phyloP scores from a whole-genome alignment of 1,140 invertebrate species.

The Rhagoletis zephyria region DNA sequence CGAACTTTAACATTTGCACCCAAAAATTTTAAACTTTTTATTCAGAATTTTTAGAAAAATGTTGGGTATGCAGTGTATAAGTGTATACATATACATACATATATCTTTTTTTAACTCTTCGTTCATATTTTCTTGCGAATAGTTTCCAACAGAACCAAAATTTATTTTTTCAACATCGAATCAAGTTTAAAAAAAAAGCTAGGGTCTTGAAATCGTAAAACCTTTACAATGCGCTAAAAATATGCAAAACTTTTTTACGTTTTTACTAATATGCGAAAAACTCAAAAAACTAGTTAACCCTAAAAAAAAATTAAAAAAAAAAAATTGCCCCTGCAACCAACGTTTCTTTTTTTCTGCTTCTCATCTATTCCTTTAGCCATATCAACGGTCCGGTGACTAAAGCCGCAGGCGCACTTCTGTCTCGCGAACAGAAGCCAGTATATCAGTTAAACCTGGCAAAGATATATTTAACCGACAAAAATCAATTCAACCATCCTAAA shows the following conservation, averaged over 20 bases:
- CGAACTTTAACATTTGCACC: too few relatives aligned
- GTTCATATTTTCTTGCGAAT: too few relatives aligned
- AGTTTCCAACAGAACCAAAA: too few relatives aligned
- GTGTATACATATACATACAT: too few relatives aligned
- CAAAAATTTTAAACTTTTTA: too few relatives aligned
- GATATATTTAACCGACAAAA: conserved; percentile 2
- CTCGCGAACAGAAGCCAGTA: conserved; percentile 41
- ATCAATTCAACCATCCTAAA: conserved; percentile 36
- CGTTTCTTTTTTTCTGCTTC: conserved; percentile 59
- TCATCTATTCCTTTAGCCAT: conserved; percentile 71
- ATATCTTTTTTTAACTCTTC: too few relatives aligned
- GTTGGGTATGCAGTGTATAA: too few relatives aligned
- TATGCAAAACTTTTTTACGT: conserved; percentile 29
- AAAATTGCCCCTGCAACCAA: conserved; percentile 12
- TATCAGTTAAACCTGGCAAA: conserved; percentile 42
- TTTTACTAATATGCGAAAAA: conserved; percentile 9
- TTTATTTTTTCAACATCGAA: too few relatives aligned
- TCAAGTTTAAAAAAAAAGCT: too few relatives aligned
- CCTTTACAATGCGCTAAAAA: background rate
- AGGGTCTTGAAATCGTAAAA: background rate
- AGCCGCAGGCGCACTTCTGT: conserved; percentile 58
- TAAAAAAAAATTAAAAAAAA: background rate
- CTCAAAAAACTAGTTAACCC: background rate
- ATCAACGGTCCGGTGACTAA: conserved; percentile 74
- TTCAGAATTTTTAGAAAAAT: too few relatives aligned